Conservation (phyloP, 2,113 vertebrate genomes). For the Pithys albifrons region DNA sequence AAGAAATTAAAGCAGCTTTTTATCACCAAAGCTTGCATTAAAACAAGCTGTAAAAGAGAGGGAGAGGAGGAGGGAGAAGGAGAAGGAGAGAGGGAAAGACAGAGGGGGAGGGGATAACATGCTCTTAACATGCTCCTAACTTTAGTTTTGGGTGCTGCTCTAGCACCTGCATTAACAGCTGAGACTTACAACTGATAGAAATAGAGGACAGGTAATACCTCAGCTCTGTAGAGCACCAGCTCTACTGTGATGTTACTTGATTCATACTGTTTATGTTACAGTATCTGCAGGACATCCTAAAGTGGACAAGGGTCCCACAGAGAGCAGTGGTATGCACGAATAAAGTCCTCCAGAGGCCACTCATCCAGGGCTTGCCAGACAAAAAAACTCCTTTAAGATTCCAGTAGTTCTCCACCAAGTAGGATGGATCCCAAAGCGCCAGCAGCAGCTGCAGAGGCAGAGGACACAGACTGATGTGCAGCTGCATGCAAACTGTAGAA, state of each 20-base stretch:
- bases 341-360: background rate
- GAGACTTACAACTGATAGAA: background rate
- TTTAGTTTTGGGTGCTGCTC: background rate
- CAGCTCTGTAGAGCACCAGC: background rate
- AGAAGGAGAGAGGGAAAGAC: background rate
- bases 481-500: background rate
- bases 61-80: background rate
- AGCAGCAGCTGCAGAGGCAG: background rate
- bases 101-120: background rate
- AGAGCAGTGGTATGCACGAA: background rate
- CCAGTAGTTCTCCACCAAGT: background rate
- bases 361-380: background rate
- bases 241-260: background rate
- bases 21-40: background rate
- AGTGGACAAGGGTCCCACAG: fast-evolving
- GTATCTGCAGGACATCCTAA: background rate
- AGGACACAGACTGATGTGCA: background rate
- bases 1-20: background rate
- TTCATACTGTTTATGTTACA: background rate
- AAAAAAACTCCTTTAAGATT: background rate
- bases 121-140: background rate
- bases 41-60: background rate
- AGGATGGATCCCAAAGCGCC: background rate
- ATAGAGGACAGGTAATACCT: fast-evolving
- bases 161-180: background rate